These are phyloP conservation scores for Danionella cerebrum DNA, from an alignment of 2,113 vertebrate species.

Conservation along the genomic window DNA sequence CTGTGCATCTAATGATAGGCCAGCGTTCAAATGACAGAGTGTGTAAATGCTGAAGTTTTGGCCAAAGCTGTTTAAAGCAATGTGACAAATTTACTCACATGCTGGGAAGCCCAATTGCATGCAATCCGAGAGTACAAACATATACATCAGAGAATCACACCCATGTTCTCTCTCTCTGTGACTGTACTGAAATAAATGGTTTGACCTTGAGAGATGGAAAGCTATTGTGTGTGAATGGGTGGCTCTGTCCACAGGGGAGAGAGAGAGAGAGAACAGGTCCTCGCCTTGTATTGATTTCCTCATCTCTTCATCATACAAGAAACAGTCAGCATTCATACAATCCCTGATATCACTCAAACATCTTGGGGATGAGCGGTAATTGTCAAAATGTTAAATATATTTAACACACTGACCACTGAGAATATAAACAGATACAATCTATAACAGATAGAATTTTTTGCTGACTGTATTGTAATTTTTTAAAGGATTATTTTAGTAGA, in stretches of 20 bases:
- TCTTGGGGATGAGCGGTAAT: not conserved
- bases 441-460: too few species aligned
- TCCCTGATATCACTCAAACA: not conserved
- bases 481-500: too few species aligned
- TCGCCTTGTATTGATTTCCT: constrained; percentile 24
- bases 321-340: not conserved
- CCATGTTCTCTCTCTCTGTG: constrained; percentile 14
- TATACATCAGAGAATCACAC: not conserved
- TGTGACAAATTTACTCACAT: not conserved
- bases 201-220: constrained; percentile 43
- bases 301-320: not conserved
- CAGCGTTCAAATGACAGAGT: constrained; percentile 27
- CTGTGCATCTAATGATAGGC: constrained; percentile 35
- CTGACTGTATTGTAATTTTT: too few species aligned
- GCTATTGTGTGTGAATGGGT: constrained; percentile 17
- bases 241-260: not conserved
- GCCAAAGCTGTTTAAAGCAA: constrained; percentile 11
- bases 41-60: not conserved
- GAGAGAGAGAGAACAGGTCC: not conserved
- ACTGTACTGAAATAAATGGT: not conserved
- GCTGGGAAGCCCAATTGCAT: not conserved
- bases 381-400: not conserved
- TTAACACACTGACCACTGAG: not conserved
- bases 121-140: not conserved
- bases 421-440: too few species aligned